Evolutionary conservation across 2,888 invertebrate species (phyloP).

Genomic region (Invenusta paracnida): DNA sequence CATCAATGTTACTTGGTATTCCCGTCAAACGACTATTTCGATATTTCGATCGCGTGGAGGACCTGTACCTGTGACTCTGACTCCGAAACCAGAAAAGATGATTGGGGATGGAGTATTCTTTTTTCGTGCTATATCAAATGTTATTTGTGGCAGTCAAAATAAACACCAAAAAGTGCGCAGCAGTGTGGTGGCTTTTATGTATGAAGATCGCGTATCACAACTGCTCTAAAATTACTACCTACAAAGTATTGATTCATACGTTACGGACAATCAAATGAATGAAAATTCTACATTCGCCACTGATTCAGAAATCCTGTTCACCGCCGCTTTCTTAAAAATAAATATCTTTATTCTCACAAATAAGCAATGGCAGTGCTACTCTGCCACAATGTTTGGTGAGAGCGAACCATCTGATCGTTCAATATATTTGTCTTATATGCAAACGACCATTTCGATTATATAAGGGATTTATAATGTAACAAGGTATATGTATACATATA

Average conservation of each 20-base stretch:
- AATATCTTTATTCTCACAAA: neutral
- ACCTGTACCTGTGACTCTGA: neutral
- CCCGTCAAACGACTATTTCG: neutral
- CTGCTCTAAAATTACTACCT: neutral
- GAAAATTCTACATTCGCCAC: neutral
- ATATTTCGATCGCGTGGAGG: neutral
- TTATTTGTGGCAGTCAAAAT: neutral
- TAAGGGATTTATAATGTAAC: too few relatives aligned
- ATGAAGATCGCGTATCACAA: neutral
- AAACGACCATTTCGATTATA: neutral
- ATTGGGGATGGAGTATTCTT: neutral
- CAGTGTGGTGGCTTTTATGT: neutral
- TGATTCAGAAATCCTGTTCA: neutral
- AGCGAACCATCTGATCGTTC: neutral
- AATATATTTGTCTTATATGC: neutral
- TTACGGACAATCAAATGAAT: neutral
- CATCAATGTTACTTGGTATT: neutral
- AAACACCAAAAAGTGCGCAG: neutral
- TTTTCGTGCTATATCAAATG: neutral
- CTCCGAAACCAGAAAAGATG: neutral
- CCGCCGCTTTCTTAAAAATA: neutral
- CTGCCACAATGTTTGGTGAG: neutral
- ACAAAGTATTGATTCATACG: neutral
- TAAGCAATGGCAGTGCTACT: neutral
- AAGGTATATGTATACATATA: too few relatives aligned